Conservation (phyloP, 2,797 vertebrate genomes). For the Sebastiscus tertius region DNA sequence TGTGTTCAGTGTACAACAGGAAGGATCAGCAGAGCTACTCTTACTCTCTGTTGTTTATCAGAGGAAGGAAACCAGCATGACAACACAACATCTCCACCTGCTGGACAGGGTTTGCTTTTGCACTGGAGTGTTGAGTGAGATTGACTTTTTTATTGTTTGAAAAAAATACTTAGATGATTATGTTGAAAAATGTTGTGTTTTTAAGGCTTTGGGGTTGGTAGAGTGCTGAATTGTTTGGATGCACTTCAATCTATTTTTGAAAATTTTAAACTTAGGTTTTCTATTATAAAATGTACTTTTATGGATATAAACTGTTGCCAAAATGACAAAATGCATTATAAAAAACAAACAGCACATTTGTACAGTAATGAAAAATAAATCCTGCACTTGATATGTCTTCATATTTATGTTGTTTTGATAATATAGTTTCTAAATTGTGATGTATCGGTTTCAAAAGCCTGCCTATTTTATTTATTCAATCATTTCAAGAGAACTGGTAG, state of each 20-base stretch:
- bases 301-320: not conserved
- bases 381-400: not conserved
- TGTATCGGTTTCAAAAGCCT: no score
- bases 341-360: not conserved
- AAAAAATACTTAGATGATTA: not conserved
- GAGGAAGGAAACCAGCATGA: not conserved
- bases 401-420: not conserved
- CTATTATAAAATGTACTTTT: not conserved
- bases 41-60: constrained; percentile 25
- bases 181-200: not conserved
- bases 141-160: not conserved
- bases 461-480: no score
- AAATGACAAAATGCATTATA: not conserved
- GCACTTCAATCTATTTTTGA: not conserved
- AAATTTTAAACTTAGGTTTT: not conserved
- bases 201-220: not conserved
- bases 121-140: not conserved
- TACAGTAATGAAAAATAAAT: not conserved
- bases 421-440: no score
- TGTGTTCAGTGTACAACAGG: not conserved
- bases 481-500: no score
- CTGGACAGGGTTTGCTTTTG: not conserved
- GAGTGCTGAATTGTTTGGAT: not conserved
- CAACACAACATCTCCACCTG: not conserved
- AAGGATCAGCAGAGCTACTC: not conserved